A percentile compares a stretch with the other conserved stretches of the same genome.
phyloP scores from a whole-genome alignment of 2,113 vertebrate species.

The Seriola aureovittata region DNA sequence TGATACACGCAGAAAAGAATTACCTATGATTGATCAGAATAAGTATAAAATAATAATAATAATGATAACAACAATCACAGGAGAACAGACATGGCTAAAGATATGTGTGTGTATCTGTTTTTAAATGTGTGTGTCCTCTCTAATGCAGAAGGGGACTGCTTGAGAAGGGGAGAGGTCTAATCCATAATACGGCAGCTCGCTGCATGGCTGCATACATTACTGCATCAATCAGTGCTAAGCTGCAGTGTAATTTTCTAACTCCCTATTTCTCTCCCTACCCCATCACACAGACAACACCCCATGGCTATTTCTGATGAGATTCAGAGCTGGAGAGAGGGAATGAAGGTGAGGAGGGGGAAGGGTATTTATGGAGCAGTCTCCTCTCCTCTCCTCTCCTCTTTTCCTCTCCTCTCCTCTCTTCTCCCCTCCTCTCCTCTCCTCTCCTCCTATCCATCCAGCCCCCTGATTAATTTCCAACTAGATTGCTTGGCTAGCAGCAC shows the following conservation, averaged over 20 bases:
- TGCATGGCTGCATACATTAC: constrained; percentile 85
- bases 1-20: constrained; percentile 42
- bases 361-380: constrained; percentile 75
- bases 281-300: constrained; percentile 87
- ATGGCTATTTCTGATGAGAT: constrained; percentile 89
- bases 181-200: constrained; percentile 75
- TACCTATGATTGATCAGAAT: constrained; percentile 39
- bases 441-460: constrained; percentile 61
- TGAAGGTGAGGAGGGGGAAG: constrained; percentile 57
- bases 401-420: constrained; percentile 46
- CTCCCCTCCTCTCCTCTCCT: constrained; percentile 21
- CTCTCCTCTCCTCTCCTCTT: constrained; percentile 35
- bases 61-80: constrained; percentile 47
- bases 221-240: constrained; percentile 86
- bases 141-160: constrained; percentile 57
- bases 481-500: constrained; percentile 84
- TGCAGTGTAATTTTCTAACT: constrained; percentile 86
- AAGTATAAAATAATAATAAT: constrained; percentile 19
- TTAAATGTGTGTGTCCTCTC: constrained; percentile 41
- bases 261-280: constrained; percentile 84
- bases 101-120: constrained; percentile 24
- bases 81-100: constrained; percentile 50
- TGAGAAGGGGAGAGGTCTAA: constrained; percentile 71
- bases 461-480: constrained; percentile 88
- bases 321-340: constrained; percentile 75